Conservation (phyloP, 2,797 vertebrate species). For the Acipenser ruthenus region DNA sequence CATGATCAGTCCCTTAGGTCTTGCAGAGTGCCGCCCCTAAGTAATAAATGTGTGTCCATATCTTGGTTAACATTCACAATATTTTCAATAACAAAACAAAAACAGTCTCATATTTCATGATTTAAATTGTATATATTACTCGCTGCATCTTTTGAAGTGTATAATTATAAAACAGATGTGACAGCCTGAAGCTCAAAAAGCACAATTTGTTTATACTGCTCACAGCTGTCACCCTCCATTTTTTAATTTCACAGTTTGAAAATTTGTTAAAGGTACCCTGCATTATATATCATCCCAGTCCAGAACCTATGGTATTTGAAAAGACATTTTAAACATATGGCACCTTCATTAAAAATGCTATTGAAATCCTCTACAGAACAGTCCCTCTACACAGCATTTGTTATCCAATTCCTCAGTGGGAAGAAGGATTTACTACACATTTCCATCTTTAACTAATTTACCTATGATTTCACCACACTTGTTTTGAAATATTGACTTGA, state of each 20-base stretch:
- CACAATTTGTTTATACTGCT: constrained; percentile 39
- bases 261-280: constrained; percentile 60
- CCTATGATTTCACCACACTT: not conserved
- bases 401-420: not conserved
- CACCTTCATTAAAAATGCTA: constrained; percentile 17
- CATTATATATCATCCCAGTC: constrained; percentile 63
- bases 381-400: not conserved
- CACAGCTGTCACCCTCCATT: constrained; percentile 44
- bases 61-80: not conserved
- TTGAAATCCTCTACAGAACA: not conserved
- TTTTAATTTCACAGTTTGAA: constrained; percentile 62
- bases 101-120: constrained; percentile 33
- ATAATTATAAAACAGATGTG: constrained; percentile 73
- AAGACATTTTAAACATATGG: constrained; percentile 29
- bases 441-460: constrained; percentile 6
- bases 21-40: not conserved
- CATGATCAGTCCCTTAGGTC: too few species aligned
- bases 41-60: constrained; percentile 4
- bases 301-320: constrained; percentile 44
- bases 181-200: constrained; percentile 53
- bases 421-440: not conserved
- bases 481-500: constrained; percentile 3
- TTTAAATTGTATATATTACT: constrained; percentile 44
- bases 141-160: constrained; percentile 58
- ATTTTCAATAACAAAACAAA: constrained; percentile 8